These are phyloP conservation scores for Prunella fulvescens DNA, from an alignment of 2,113 vertebrate genomes.

Conservation along the genomic window DNA sequence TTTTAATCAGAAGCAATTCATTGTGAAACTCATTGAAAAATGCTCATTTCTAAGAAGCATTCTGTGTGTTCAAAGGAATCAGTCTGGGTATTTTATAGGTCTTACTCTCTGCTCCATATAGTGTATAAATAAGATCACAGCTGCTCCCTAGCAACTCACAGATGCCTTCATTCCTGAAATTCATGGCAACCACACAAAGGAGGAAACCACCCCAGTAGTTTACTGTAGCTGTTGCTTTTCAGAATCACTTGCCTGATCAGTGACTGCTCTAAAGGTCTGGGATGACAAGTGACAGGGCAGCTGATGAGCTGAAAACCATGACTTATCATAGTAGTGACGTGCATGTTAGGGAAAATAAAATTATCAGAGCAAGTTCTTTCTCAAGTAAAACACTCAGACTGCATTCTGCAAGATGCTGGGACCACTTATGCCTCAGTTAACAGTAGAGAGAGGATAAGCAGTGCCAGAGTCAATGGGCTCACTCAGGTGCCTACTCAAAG, in stretches of 20 bases:
- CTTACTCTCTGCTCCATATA: background rate
- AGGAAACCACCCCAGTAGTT: background rate
- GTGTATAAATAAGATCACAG: constrained; percentile 20
- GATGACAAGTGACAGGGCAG: background rate
- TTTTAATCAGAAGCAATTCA: background rate
- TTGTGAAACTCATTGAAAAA: background rate
- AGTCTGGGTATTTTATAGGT: background rate
- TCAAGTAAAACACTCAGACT: background rate
- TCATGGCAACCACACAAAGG: constrained; percentile 33
- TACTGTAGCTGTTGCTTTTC: background rate
- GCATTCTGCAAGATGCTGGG: background rate
- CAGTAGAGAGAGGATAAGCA: background rate
- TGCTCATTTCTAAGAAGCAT: background rate
- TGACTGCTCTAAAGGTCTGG: background rate
- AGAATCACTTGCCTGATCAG: background rate
- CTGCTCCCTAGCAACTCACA: constrained; percentile 18
- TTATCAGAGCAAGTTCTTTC: background rate
- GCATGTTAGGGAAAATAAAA: background rate
- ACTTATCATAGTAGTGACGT: background rate
- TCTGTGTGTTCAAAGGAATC: background rate
- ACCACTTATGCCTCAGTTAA: background rate
- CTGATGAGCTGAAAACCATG: background rate
- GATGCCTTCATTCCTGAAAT: constrained; percentile 45
- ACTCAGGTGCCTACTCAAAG: background rate
- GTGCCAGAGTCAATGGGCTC: background rate